Evolutionary conservation across 2,113 vertebrate genomes (phyloP), one percentile per base, ranked within the genome.

Genomic region (Oncorhynchus gorbuscha): DNA sequence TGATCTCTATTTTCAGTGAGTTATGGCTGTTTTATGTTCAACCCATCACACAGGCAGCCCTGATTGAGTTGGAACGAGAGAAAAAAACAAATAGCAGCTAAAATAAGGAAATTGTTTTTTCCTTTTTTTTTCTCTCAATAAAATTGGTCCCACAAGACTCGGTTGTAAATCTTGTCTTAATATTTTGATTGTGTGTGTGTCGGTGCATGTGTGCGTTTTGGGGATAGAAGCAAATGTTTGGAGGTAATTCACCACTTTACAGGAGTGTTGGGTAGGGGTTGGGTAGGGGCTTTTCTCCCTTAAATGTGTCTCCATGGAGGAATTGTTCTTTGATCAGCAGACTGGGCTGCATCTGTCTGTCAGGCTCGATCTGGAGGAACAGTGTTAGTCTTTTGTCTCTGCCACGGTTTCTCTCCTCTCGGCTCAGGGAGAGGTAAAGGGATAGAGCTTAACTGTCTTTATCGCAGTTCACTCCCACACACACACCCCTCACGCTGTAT

Each of bases 361-460:
- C 77, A 81, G 75, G 69, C 69, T 76, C 66, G 61, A 65, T 79
- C 75, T 79, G 77, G 76, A 62, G 59, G 62, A 75, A 51, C 69
- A 67, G 28, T 73, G 72, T 81, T 78, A 81, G 73, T 74, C 76
- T 76, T 83, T 76, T 83, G 69, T 79, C 66, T 82, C 16, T 55
- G 51, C 5, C 51, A 5, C 3, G 0, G 51, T 55, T 75, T 71
- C 24, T 76, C 71, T 74, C 77, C 88, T 74, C 78, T 18, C 22
- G 73, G 39, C 39, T 39, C 39, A 6, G 39, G 39, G 76, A 84
- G 68, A 75, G 4, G 0, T 81, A 70, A 79, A 88, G 83, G 81
- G 9, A 67, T 83, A 49, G 58, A 55, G 55, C 59, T 82, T 90
- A 85, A 91, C 88, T 90, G 86, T 84, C 76, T 86, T 83, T 87